Evolutionary conservation across 2,113 vertebrate genomes (phyloP), one percentile per base, ranked within the genome.

Genomic region (Ctenodactylus gundi): DNA sequence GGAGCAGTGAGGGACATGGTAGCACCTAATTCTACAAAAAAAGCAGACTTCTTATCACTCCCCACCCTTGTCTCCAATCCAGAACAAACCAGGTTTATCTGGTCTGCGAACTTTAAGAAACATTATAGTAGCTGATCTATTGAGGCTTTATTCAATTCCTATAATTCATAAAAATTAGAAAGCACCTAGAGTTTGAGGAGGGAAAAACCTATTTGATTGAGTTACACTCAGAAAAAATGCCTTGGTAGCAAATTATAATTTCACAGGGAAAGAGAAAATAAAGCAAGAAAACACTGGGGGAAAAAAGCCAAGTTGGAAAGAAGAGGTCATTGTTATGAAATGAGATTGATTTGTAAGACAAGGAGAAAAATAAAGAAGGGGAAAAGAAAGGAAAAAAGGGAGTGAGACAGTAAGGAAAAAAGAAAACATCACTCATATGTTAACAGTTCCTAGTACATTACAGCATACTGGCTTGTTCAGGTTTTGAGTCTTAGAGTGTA

Each of bases 401-500:
- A 27, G 29, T 1, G 23, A 0, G 1, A 9, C 27, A 12, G 72
- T 65, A 75, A 82, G n/a, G 27, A 20, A 13, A 13, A 46, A 34
- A 57, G 34, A 46, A 29, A 34, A 3, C 11, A 10, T 86, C 44
- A 58, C 49, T 64, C 82, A 34, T 15, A 57, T 21, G 27, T 41
- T 18, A 25, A 88, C 27, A 88, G 67, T 87, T 83, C 68, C 76
- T 31, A 23, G 57, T 18, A 5, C 7, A 2, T 23, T 75, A 31
- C 44, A 84, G 0, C 21, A 31, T 27, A 25, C 17, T 0, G 17
- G 46, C 6, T 31, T 72, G 44, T 41, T 29, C 62, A 46, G 25
- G 18, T 94, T 93, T 62, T 73, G 88, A 55, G 46, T 51, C 46
- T 36, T 53, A 64, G 75, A 88, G 53, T 14, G 21, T 57, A 55